Conservation (phyloP, 2,113 vertebrate species). For the Tylochromis polylepis region DNA sequence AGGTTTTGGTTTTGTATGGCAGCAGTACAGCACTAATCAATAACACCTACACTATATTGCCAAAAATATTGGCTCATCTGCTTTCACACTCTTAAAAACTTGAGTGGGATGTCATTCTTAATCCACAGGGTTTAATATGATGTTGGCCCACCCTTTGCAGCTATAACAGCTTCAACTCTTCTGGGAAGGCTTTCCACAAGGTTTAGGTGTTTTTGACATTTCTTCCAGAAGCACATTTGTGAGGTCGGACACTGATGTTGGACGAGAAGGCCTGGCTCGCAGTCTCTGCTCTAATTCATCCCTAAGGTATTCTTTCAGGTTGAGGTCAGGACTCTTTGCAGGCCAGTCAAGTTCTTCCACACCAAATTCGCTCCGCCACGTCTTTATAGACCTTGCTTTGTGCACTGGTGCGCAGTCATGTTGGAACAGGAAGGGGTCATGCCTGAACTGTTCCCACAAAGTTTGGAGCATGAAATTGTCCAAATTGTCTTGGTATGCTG, state of each 20-base stretch:
- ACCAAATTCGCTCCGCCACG: neutral
- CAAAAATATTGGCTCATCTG: neutral
- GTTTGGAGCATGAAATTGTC: neutral
- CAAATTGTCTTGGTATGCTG: neutral
- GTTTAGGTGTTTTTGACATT: neutral
- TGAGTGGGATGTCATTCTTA: neutral
- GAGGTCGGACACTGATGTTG: neutral
- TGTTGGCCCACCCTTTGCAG: neutral
- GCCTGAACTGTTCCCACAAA: neutral
- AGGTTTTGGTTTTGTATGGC: neutral
- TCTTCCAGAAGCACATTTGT: neutral
- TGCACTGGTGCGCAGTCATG: neutral
- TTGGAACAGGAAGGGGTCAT: neutral
- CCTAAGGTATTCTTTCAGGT: neutral
- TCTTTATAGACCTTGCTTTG: neutral
- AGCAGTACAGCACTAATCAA: neutral
- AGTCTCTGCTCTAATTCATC: neutral
- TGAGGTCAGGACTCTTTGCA: neutral
- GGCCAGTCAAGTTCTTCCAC: neutral
- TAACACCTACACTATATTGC: neutral
- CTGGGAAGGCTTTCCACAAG: neutral
- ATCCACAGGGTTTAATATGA: neutral
- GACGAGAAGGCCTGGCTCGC: neutral
- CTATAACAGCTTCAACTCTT: neutral
- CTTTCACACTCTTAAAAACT: neutral